Percentiles rank a stretch among this genome's conserved stretches.
phyloP scores from a whole-genome alignment of 2,888 invertebrate genomes.

The Tortrix viridana region DNA sequence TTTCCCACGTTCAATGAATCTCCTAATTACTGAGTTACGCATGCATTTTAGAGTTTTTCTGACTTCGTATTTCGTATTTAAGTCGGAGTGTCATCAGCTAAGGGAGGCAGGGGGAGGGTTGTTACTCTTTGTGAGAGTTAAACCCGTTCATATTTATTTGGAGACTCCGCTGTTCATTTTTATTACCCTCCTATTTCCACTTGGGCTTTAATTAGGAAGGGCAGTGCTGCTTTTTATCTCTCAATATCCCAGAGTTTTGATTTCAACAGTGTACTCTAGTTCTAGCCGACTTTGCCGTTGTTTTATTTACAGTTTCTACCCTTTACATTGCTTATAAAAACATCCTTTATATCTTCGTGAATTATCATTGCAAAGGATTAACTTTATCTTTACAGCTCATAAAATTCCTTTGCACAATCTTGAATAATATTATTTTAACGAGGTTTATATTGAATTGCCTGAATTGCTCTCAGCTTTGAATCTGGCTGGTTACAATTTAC shows the following conservation, averaged over 20 bases:
- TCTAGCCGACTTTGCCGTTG: constrained; percentile 1
- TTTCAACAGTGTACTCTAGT: constrained; percentile 27
- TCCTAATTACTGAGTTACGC: not conserved
- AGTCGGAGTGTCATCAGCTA: constrained; percentile 24
- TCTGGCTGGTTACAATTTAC: constrained; percentile 29
- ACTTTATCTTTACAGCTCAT: constrained; percentile 28
- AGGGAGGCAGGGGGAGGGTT: not conserved
- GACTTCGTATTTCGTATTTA: constrained; percentile 5
- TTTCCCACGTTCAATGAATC: not conserved
- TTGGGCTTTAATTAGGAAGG: constrained; percentile 57
- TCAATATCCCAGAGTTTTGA: constrained; percentile 41
- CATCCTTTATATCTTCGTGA: constrained; percentile 19
- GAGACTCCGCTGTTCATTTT: constrained; percentile 50
- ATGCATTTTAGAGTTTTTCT: constrained; percentile 20
- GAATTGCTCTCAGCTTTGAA: constrained; percentile 3
- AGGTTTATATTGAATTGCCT: constrained; percentile 26
- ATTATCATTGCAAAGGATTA: constrained; percentile 18
- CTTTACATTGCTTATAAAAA: constrained; percentile 9
- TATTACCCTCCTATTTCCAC: constrained; percentile 52
- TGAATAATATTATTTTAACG: constrained; percentile 36
- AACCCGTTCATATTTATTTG: constrained; percentile 65
- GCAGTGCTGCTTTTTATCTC: constrained; percentile 46
- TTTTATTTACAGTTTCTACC: constrained; percentile 2
- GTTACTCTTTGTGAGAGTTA: constrained; percentile 55
- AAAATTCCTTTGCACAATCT: constrained; percentile 19